Conservation (phyloP, 2,113 vertebrate species). For the Tragulus kanchil region DNA sequence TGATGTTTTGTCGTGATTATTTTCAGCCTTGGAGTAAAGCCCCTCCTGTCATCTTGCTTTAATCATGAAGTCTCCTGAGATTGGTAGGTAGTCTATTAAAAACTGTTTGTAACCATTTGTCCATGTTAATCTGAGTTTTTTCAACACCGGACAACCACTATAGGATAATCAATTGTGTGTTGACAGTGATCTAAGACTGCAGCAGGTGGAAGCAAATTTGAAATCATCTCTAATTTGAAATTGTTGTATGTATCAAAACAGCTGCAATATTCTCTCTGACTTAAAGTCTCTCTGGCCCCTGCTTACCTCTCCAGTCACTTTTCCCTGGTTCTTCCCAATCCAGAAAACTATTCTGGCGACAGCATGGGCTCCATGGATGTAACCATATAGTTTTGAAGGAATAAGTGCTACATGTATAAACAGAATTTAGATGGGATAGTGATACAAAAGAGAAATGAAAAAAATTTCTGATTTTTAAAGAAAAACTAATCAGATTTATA, state of each 20-base stretch:
- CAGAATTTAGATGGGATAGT: conserved; percentile 2
- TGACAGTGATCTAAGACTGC: not conserved
- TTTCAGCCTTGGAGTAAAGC: not conserved
- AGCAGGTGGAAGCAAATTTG: conserved; percentile 30
- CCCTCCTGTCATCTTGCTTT: not conserved
- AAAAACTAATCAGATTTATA: not conserved
- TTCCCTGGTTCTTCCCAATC: not conserved
- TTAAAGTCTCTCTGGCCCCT: not conserved
- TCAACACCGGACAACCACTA: not conserved
- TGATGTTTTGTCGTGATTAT: not conserved
- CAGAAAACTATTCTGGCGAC: not conserved
- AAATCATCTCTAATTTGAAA: conserved; percentile 65
- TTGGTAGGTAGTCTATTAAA: not conserved
- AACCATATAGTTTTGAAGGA: not conserved
- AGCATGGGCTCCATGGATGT: not conserved
- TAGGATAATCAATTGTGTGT: conserved; percentile 47
- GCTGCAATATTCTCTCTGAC: not conserved
- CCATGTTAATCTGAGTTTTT: conserved; percentile 34
- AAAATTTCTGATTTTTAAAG: not conserved
- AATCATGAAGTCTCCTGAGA: not conserved
- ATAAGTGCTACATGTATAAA: not conserved
- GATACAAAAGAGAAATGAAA: not conserved
- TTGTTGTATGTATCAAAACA: not conserved
- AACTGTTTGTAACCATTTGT: conserved; percentile 8
- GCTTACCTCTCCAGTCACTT: not conserved